Conservation (phyloP, 2,888 invertebrate genomes). For the Diaprepes abbreviatus region DNA sequence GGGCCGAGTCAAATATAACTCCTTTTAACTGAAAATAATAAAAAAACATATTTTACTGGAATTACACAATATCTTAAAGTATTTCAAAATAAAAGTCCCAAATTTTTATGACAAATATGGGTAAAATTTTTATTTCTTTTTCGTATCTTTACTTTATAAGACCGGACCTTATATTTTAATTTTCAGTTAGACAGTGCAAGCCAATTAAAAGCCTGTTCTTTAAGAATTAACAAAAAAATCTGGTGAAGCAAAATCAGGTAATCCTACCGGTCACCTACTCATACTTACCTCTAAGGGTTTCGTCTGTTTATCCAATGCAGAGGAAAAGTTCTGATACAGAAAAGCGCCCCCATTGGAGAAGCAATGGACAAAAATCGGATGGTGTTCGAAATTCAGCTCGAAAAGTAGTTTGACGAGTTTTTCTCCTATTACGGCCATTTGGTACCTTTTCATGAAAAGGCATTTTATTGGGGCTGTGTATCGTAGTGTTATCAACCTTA, state of each 20-base stretch:
- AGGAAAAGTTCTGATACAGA: constrained; percentile 77
- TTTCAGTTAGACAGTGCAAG: no score
- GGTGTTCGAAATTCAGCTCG: constrained; percentile 77
- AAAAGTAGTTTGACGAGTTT: constrained; percentile 76
- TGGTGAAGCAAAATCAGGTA: no score
- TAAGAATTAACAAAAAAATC: no score
- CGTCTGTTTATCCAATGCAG: constrained; percentile 71
- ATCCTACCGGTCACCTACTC: no score
- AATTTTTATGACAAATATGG: no score
- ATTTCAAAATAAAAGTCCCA: no score
- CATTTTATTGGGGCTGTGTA: constrained; percentile 79
- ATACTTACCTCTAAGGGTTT: constrained; percentile 69
- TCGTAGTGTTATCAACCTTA: constrained; percentile 78
- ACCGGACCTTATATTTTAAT: no score
- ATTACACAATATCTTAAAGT: no score
- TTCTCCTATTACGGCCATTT: constrained; percentile 74
- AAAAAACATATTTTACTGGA: neutral
- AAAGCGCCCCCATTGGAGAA: constrained; percentile 85
- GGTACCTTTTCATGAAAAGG: constrained; percentile 74
- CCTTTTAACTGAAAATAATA: constrained; percentile 70
- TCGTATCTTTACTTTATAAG: no score
- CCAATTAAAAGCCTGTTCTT: no score
- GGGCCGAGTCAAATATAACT: constrained; percentile 81
- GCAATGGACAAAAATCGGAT: constrained; percentile 81
- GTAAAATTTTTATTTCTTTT: no score